Evolutionary conservation across 2,888 invertebrate genomes (phyloP).

Genomic region (Dynastes hyllus): DNA sequence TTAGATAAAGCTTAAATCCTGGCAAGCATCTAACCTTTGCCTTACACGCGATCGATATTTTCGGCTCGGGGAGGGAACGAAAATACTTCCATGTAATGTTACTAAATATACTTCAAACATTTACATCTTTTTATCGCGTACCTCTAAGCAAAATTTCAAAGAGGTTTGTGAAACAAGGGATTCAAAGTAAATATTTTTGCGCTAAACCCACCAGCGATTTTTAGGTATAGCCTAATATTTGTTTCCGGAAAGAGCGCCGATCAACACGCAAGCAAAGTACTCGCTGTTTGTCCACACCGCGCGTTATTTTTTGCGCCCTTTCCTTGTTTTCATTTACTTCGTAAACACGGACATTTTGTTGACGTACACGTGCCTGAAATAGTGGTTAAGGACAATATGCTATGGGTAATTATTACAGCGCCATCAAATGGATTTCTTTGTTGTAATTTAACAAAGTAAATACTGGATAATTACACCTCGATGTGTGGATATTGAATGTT

Average conservation of each 20-base stretch:
- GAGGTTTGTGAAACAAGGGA: neutral
- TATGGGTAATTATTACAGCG: too few species aligned
- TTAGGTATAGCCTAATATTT: neutral
- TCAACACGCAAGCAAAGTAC: too few species aligned
- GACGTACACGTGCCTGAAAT: too few species aligned
- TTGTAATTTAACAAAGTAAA: too few species aligned
- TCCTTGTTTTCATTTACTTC: too few species aligned
- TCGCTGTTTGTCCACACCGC: too few species aligned
- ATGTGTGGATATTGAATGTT: too few species aligned
- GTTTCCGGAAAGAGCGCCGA: neutral
- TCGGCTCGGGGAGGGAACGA: neutral
- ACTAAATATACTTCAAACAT: constrained; percentile 3
- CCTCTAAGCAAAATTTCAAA: neutral
- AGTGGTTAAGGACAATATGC: too few species aligned
- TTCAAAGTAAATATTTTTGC: neutral
- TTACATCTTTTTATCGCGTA: neutral
- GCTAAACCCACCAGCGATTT: neutral
- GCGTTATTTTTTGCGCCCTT: too few species aligned
- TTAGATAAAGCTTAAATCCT: constrained; percentile 8
- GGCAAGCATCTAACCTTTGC: neutral
- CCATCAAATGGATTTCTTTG: too few species aligned
- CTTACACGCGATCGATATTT: neutral
- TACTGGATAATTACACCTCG: too few species aligned
- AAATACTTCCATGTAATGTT: neutral
- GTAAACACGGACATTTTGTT: too few species aligned